Percentiles rank a stretch among this genome's conserved stretches.
phyloP scores from a whole-genome alignment of 2,113 vertebrate genomes.

The Oryzias melastigma region DNA sequence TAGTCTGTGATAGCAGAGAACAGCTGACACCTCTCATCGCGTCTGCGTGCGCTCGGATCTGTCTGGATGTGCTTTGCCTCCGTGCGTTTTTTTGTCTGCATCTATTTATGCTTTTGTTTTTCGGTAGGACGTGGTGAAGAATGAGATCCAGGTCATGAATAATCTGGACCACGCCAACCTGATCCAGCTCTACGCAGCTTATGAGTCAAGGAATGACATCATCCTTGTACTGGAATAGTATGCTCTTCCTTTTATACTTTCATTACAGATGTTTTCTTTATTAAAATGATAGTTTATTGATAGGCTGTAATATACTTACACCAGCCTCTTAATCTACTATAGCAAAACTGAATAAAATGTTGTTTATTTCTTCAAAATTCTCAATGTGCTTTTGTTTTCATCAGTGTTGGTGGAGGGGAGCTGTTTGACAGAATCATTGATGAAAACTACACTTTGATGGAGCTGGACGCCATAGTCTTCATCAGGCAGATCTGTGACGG shows the following conservation, averaged over 20 bases:
- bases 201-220: conserved; percentile 92
- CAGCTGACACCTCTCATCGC: conserved; percentile 62
- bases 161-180: conserved; percentile 93
- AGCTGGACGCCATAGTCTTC: conserved; percentile 89
- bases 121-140: conserved; percentile 92
- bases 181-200: conserved; percentile 96
- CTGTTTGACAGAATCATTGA: conserved; percentile 91
- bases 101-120: conserved; percentile 51
- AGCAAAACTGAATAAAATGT: not conserved
- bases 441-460: conserved; percentile 92
- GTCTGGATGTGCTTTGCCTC: conserved; percentile 7
- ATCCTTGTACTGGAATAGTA: conserved; percentile 98
- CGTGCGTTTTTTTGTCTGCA: conserved; percentile 4
- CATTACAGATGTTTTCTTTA: conserved; percentile 4
- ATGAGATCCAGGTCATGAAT: conserved; percentile 97
- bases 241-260: conserved; percentile 72
- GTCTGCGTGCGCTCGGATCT: conserved; percentile 13
- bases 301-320: no score
- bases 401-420: conserved; percentile 79
- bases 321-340: no score
- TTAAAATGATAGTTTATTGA: not conserved
- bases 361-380: not conserved
- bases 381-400: conserved; percentile 12
- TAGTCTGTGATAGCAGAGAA: conserved; percentile 54
- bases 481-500: conserved; percentile 96